Conservation (phyloP, 2,797 vertebrate species). For the Allobates femoralis region DNA sequence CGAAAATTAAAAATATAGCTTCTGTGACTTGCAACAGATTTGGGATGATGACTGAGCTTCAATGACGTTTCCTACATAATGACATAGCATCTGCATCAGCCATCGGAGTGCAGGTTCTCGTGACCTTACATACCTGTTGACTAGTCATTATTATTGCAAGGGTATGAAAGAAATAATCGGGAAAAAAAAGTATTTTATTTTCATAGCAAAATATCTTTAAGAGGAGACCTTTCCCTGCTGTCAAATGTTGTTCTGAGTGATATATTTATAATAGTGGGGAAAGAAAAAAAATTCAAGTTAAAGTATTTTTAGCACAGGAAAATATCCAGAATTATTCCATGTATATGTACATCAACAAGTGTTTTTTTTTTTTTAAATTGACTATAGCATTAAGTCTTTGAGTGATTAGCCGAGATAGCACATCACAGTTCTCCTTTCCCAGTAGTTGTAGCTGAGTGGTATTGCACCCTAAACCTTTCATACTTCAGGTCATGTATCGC, state of each 20-base stretch:
- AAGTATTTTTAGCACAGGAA: not conserved
- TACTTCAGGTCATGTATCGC: conserved; percentile 45
- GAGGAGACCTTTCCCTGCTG: no score
- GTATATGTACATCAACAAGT: not conserved
- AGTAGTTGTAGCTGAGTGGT: conserved; percentile 16
- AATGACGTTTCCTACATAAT: not conserved
- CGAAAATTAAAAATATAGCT: not conserved
- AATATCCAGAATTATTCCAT: not conserved
- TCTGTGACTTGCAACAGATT: not conserved
- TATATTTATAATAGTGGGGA: not conserved
- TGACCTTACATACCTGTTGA: not conserved
- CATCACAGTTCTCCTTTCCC: conserved; percentile 12
- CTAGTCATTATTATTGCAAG: not conserved
- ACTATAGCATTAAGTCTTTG: not conserved
- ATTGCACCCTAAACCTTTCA: conserved; percentile 49
- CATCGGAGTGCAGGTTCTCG: not conserved
- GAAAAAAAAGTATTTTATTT: not conserved
- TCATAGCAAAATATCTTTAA: not conserved
- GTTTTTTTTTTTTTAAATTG: not conserved
- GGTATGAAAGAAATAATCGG: not conserved
- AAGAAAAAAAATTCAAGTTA: not conserved
- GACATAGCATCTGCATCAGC: not conserved
- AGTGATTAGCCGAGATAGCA: conserved; percentile 29
- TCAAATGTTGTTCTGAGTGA: no score
- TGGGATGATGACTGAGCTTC: not conserved